phyloP scores from a whole-genome alignment of 1,140 invertebrate species.

The Phenacoccus solenopsis region DNA sequence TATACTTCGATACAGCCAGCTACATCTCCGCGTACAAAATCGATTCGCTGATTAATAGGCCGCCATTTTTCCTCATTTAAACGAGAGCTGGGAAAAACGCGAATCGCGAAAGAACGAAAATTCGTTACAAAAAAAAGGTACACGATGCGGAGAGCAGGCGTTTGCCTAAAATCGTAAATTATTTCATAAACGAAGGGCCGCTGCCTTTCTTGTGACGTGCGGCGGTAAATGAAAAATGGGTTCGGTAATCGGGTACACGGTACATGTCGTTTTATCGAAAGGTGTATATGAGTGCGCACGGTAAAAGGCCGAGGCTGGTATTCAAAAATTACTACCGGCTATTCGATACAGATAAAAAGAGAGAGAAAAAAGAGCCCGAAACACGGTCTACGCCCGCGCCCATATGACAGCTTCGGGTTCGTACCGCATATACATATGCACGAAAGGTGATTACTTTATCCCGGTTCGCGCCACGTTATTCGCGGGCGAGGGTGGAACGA shows the following conservation, averaged over 20 bases:
- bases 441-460: not conserved
- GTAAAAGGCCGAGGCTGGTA: not conserved
- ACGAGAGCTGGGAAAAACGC: too few species aligned
- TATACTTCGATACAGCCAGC: too few species aligned
- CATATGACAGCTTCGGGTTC: not conserved
- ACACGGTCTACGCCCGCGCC: not conserved
- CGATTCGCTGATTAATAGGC: too few species aligned
- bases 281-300: not conserved
- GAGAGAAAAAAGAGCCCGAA: not conserved
- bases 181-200: not conserved
- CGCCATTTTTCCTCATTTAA: too few species aligned
- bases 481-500: not conserved
- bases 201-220: not conserved
- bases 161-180: not conserved
- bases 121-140: too few species aligned
- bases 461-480: too few species aligned
- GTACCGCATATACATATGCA: not conserved
- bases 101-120: too few species aligned
- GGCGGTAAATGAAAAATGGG: not conserved
- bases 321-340: not conserved
- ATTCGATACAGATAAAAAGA: not conserved
- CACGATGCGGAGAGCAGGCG: not conserved
- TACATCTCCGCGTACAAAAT: too few species aligned
- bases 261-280: too few species aligned
- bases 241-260: not conserved